Evolutionary conservation across 2,113 vertebrate genomes (phyloP), one percentile per base, ranked within the genome.

Genomic region (Epinephelus moara): DNA sequence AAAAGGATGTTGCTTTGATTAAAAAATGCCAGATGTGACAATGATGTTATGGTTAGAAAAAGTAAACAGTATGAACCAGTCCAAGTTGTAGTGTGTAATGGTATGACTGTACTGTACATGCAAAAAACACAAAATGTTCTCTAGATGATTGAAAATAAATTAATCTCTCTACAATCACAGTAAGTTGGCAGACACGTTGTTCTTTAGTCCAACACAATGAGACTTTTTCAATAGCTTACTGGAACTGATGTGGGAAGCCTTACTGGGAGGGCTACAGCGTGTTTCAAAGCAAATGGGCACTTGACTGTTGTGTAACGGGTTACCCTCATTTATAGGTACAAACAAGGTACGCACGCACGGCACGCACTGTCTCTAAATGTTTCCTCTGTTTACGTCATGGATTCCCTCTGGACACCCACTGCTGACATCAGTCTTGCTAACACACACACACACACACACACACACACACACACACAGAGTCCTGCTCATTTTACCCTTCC

Each of bases 241-340:
- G 91, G 86, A 91, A 87, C 1, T 76, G 86, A 80, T 55, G 86
- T 60, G 40, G 50, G 84, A 80, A 53, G 56, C 5, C 42, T 40
- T 78, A 57, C 76, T 52, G 52, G 74, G 49, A 86, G 84, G 30
- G 37, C 67, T 71, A 21, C 33, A 68, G 47, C 56, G n/a, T 12
- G 70, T 60, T 62, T 78, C 15, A 84, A 30, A 59, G 30, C 30
- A 79, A 80, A 68, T 2, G 59, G 84, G 61, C 49, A 69, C 84
- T 91, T 88, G 10, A 80, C 53, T 62, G 71, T 87, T 82, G 85
- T 69, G 86, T 52, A 86, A 89, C 33, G 66, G 70, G 82, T 83
- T 76, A 33, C 49, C 40, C 72, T 83, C 52, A 64, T 71, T 83
- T 86, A 91, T 56, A 80, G 67, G 60, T 86, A 70, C 75, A 85